These are phyloP conservation scores for Lanistes nyassanus DNA, from an alignment of 1,140 invertebrate genomes.

Conservation along the genomic window DNA sequence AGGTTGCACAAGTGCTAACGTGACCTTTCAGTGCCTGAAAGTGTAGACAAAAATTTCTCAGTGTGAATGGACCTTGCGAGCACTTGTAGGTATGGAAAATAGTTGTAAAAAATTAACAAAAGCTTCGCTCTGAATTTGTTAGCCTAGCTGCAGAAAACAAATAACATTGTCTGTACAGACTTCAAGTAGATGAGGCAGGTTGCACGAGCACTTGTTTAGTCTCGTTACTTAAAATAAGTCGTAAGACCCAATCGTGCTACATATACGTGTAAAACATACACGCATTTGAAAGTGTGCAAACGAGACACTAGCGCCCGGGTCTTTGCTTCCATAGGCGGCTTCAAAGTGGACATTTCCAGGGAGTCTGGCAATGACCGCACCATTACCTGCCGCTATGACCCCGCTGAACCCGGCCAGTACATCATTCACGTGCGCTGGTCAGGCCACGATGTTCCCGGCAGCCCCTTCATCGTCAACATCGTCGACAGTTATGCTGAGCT, in stretches of 20 bases:
- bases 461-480: constrained; percentile 97
- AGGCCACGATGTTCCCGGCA: constrained; percentile 88
- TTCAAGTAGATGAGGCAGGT: neutral
- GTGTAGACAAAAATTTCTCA: too few relatives aligned
- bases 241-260: neutral
- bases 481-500: constrained; percentile 98
- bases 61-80: too few relatives aligned
- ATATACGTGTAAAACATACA: neutral
- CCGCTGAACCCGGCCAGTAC: constrained; percentile 98
- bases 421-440: constrained; percentile 98
- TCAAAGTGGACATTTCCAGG: constrained; percentile 98
- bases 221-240: neutral
- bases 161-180: too few relatives aligned
- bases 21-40: too few relatives aligned
- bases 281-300: too few relatives aligned
- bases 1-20: too few relatives aligned
- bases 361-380: constrained; percentile 97
- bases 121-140: too few relatives aligned
- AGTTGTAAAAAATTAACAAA: too few relatives aligned
- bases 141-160: too few relatives aligned
- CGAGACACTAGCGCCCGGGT: too few relatives aligned
- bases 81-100: too few relatives aligned
- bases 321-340: constrained; percentile 78
- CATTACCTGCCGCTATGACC: constrained; percentile 96
- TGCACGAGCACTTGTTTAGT: neutral